Base-by-base conservation (phyloP, 1,140 invertebrate genomes). In the Drosophila yakuba region DNA sequence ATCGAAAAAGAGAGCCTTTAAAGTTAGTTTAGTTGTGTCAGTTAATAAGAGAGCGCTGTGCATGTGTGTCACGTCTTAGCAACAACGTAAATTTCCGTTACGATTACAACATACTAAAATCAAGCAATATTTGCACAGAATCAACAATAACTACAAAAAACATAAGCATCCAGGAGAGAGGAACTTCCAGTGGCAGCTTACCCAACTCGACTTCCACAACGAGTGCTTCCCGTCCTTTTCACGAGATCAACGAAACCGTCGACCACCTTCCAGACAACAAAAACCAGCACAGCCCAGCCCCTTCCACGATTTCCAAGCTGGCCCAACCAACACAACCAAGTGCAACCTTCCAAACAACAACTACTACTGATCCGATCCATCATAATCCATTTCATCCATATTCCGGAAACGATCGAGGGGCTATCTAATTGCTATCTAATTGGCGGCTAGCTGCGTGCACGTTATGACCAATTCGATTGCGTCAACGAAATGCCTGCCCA, bases 401-500 rank as follows among this genome's bases (percentile, higher is more conserved):
- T 12, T 32, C n/a, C 25, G 48, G 48, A 28, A 52, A 52, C 50
- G 32, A 52, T 52, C 50, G 32, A 52, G 50, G 32, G 50, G 50
- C 38, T 38, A 62, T 54, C 38, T 73, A 51, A 73, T 73, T 62
- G 41, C 61, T 14, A 75, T 64, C 51, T 39, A 41, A 74, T 80
- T 75, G 56, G 66, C 56, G 59, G 60, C 74, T 78, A 61, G 63
- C 68, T 57, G 71, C 80, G 76, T 60, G 79, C 84, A 82, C 91
- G 91, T 91, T 92, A 92, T 93, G 94, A 91, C 91, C 90, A 89
- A 92, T 92, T 92, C 91, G 95, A 88, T 90, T 86, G 91, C 90
- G 64, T 88, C 85, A 72, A 76, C 91, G 91, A 96, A 96, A 98
- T 98, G 97, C 97, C 97, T 95, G 95, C 96, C 95, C 96, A 98